Conservation (phyloP, 37 sponge, comb jelly and placozoan genomes). For the Diacarnus erythraeanus region DNA sequence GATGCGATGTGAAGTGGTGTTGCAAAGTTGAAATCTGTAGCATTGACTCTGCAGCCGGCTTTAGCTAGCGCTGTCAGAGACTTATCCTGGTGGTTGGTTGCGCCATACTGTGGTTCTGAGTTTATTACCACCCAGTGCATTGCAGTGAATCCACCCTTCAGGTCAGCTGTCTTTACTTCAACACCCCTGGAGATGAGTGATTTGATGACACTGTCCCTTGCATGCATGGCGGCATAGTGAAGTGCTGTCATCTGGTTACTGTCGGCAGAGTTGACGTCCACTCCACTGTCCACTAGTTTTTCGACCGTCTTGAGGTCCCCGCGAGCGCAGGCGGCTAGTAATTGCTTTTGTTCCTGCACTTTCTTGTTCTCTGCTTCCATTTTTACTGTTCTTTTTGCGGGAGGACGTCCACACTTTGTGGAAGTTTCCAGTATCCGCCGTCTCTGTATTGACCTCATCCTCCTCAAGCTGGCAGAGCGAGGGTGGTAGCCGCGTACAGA, state of each 20-base stretch:
- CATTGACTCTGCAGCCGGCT: slow-evolving; percentile 51
- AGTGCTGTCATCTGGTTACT: slow-evolving; percentile 59
- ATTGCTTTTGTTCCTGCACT: slow-evolving; percentile 13
- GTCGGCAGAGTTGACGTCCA: slow-evolving; percentile 50
- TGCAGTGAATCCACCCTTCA: slow-evolving; percentile 66
- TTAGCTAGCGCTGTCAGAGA: slow-evolving; percentile 35
- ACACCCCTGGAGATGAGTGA: slow-evolving; percentile 50
- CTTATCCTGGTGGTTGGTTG: slow-evolving; percentile 39
- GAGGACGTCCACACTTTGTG: background rate
- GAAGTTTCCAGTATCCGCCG: background rate
- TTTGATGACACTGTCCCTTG: slow-evolving; percentile 45
- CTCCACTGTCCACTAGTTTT: slow-evolving; percentile 25
- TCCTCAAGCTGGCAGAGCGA: slow-evolving; percentile 32
- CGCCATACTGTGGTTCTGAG: slow-evolving; percentile 19
- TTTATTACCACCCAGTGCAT: slow-evolving; percentile 73
- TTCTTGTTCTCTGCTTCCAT: slow-evolving; percentile 27
- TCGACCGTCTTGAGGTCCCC: slow-evolving; percentile 49
- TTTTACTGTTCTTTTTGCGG: background rate
- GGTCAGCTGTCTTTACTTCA: slow-evolving; percentile 39
- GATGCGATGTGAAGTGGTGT: slow-evolving; percentile 74
- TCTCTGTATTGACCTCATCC: slow-evolving; percentile 16
- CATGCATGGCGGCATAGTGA: slow-evolving; percentile 71
- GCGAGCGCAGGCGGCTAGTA: slow-evolving; percentile 40
- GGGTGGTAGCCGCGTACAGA: slow-evolving; percentile 9
- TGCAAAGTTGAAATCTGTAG: slow-evolving; percentile 58